Conservation (phyloP, 2,797 vertebrate species). For the Sebastes alutus region DNA sequence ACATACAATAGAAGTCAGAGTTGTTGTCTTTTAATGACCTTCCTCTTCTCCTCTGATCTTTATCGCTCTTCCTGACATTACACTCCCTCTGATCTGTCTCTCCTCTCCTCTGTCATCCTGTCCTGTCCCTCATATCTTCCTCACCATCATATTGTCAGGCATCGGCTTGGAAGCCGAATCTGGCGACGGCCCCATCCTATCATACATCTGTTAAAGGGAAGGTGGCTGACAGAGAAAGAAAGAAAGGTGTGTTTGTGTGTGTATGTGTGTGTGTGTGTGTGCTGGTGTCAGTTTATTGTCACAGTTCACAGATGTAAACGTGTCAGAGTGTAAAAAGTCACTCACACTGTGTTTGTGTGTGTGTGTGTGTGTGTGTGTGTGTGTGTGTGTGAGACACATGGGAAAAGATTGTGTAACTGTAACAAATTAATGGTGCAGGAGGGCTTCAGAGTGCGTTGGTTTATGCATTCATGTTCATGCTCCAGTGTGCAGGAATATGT, state of each 20-base stretch:
- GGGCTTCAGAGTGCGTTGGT: not conserved
- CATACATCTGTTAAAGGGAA: constrained; percentile 42
- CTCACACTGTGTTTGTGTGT: not conserved
- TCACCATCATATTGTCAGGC: constrained; percentile 18
- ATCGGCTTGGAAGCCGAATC: constrained; percentile 7
- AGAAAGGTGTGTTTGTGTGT: not conserved
- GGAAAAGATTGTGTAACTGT: not conserved
- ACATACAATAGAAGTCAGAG: not conserved
- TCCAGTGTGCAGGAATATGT: not conserved
- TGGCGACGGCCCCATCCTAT: constrained; percentile 20
- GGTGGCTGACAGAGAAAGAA: constrained; percentile 10
- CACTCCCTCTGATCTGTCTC: not conserved
- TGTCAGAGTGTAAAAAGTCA: constrained; percentile 15
- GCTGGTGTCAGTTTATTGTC: constrained; percentile 3
- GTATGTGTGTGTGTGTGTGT: not conserved
- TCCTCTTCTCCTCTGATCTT: not conserved
- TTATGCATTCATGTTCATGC: not conserved
- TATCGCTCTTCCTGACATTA: not conserved
- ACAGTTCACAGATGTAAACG: constrained; percentile 3
- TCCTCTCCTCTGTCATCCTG: not conserved
- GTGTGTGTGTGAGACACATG: not conserved
- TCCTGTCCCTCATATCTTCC: not conserved
- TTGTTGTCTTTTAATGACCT: not conserved
- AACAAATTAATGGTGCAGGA: not conserved
- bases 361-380: not conserved